phyloP scores from a whole-genome alignment of 2,113 vertebrate genomes.

The Albula goreensis region DNA sequence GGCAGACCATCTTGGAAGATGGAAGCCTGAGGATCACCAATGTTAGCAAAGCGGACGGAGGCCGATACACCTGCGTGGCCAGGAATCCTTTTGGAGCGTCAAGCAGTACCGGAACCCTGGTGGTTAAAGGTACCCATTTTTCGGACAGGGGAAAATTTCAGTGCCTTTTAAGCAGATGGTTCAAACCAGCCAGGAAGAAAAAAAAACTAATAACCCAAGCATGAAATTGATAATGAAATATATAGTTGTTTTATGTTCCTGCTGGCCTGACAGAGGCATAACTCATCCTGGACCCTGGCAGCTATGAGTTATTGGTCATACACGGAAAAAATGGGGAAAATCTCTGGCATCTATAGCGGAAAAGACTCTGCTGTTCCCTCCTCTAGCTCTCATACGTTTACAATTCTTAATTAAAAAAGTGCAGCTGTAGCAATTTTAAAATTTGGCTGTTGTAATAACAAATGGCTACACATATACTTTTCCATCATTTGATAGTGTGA shows the following conservation, averaged over 20 bases:
- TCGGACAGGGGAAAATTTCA: slow-evolving; percentile 15
- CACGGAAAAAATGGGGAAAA: slow-evolving; percentile 48
- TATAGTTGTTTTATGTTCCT: slow-evolving; percentile 70
- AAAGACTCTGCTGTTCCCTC: slow-evolving; percentile 46
- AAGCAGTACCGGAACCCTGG: slow-evolving; percentile 72
- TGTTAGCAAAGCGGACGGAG: slow-evolving; percentile 71
- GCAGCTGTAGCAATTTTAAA: slow-evolving; percentile 48
- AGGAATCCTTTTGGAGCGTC: slow-evolving; percentile 79
- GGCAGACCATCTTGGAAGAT: slow-evolving; percentile 67
- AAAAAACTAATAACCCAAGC: slow-evolving; percentile 62
- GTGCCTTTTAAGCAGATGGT: slow-evolving; percentile 41
- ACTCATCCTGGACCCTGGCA: slow-evolving; percentile 71
- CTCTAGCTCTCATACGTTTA: slow-evolving; percentile 32
- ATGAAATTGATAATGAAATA: slow-evolving; percentile 78
- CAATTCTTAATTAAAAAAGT: slow-evolving; percentile 57
- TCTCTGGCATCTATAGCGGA: slow-evolving; percentile 38
- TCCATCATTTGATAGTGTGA: slow-evolving; percentile 45
- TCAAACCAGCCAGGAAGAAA: slow-evolving; percentile 51
- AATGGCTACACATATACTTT: slow-evolving; percentile 39
- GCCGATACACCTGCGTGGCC: slow-evolving; percentile 78
- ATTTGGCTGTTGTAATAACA: slow-evolving; percentile 53
- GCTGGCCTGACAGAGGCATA: slow-evolving; percentile 69
- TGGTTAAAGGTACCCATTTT: slow-evolving; percentile 80
- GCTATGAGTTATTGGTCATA: slow-evolving; percentile 72
- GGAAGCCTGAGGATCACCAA: slow-evolving; percentile 81